Evolutionary conservation across 2,113 vertebrate species (phyloP).

Genomic region (Vanacampus margaritifer): DNA sequence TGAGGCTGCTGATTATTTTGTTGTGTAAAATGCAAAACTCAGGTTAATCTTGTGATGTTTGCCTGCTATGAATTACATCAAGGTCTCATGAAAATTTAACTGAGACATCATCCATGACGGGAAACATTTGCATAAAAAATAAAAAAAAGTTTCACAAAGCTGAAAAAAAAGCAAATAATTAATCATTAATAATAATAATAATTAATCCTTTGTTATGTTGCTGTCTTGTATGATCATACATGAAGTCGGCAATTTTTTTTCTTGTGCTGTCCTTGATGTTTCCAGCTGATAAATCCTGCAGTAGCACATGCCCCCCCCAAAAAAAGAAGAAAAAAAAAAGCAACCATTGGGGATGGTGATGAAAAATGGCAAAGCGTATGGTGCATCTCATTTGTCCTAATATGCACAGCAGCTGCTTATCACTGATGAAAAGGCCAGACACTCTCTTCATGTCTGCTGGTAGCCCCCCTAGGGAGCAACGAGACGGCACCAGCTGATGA

Average conservation of each 20-base stretch:
- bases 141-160: neutral
- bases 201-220: too few species aligned
- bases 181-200: too few species aligned
- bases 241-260: neutral
- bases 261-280: neutral
- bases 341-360: neutral
- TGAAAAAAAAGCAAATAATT: neutral
- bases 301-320: neutral
- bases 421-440: constrained; percentile 22
- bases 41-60: neutral
- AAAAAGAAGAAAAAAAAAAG: neutral
- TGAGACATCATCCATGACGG: neutral
- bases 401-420: constrained; percentile 14
- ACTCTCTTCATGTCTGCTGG: constrained; percentile 19
- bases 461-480: constrained; percentile 20
- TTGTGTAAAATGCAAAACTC: neutral
- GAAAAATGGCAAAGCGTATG: neutral
- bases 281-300: neutral
- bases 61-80: neutral
- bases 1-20: neutral
- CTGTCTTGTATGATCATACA: neutral
- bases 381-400: neutral
- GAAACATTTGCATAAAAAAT: neutral
- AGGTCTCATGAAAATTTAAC: neutral
- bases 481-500: constrained; percentile 17